A percentile compares a stretch with the other conserved stretches of the same genome.
Evolutionary conservation across 1,140 invertebrate genomes (phyloP).

Genomic region (Rhagoletis zephyria): DNA sequence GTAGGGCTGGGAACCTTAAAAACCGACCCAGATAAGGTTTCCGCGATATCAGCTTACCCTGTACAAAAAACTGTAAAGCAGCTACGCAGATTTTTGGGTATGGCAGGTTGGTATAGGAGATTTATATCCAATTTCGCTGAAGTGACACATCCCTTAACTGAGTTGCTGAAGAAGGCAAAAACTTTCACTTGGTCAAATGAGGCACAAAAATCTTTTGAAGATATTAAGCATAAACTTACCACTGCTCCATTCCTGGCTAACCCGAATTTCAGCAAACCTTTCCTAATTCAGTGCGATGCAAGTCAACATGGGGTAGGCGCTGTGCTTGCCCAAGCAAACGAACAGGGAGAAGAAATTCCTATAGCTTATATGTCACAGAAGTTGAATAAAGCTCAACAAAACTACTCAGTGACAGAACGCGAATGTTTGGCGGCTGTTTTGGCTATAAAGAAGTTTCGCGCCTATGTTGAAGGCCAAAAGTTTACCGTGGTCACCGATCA

Average conservation of each 20-base stretch:
- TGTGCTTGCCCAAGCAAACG: neutral
- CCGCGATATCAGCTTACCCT: neutral
- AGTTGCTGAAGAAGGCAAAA: conserved; percentile 1
- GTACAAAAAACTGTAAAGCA: neutral
- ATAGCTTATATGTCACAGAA: no score
- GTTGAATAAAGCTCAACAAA: no score
- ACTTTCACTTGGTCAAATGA: neutral
- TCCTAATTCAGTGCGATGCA: no score
- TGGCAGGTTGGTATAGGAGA: neutral
- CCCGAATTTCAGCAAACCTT: conserved; percentile 3
- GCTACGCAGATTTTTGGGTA: conserved; percentile 23
- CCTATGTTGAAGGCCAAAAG: no score
- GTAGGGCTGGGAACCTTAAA: neutral
- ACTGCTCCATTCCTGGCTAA: conserved; percentile 30
- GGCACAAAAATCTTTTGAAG: neutral
- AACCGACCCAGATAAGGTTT: conserved; percentile 18
- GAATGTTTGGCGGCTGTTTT: no score
- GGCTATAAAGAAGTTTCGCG: no score
- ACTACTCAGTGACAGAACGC: no score
- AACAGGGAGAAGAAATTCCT: neutral
- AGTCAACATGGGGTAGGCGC: no score
- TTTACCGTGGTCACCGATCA: neutral
- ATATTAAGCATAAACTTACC: neutral
- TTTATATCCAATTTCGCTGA: conserved; percentile 7
- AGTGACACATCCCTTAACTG: neutral